Conservation (phyloP, 1,140 invertebrate species). For the Pristionchus pacificus region DNA sequence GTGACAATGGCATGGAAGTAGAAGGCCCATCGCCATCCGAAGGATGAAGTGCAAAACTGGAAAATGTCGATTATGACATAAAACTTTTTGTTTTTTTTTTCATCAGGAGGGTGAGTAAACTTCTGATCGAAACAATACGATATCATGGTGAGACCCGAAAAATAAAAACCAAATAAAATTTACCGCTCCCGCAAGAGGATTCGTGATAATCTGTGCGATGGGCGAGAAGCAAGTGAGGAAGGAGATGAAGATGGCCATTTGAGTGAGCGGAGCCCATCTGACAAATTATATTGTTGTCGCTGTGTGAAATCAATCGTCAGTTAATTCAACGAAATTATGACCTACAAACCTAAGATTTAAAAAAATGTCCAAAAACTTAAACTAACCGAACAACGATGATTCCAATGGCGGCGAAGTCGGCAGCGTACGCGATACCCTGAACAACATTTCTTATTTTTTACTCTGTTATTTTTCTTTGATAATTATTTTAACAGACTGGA, state of each 20-base stretch:
- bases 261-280: slow-evolving; percentile 33
- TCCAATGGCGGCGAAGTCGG: slow-evolving; percentile 1
- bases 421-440: background rate
- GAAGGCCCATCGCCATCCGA: slow-evolving; percentile 22
- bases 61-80: background rate
- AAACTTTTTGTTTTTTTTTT: no score
- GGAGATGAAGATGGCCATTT: slow-evolving; percentile 34
- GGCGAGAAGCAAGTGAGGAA: slow-evolving; percentile 33
- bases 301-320: background rate
- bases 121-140: no score
- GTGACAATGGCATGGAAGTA: slow-evolving; percentile 9
- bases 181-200: slow-evolving; percentile 25
- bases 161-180: no score
- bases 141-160: no score
- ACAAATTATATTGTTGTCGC: background rate
- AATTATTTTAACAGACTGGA: no score
- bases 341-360: background rate
- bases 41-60: slow-evolving; percentile 5
- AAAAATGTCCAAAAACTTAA: no score
- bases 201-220: slow-evolving; percentile 27
- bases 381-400: background rate
- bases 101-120: no score
- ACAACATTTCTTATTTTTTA: no score
- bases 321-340: background rate
- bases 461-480: no score